phyloP scores from a whole-genome alignment of 2,888 invertebrate genomes.

The Stictocephala bisonia region DNA sequence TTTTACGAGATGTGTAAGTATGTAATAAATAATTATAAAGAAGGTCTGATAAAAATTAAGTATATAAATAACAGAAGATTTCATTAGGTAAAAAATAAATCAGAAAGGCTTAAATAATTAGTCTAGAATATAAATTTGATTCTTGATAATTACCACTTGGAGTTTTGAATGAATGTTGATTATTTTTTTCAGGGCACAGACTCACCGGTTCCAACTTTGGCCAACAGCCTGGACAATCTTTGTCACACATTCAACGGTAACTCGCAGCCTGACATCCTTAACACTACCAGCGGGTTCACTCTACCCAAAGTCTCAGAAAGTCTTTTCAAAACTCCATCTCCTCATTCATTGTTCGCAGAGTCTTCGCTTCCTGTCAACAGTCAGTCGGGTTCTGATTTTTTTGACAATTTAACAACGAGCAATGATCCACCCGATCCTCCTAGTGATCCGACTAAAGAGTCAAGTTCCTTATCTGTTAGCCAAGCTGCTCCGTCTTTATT shows the following conservation, averaged over 20 bases:
- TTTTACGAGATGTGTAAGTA: too few relatives aligned
- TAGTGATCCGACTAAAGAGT: too few relatives aligned
- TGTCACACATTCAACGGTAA: slow-evolving; percentile 3
- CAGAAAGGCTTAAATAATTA: too few relatives aligned
- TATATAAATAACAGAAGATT: too few relatives aligned
- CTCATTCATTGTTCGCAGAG: background rate
- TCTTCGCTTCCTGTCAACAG: background rate
- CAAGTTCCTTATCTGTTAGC: background rate
- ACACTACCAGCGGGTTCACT: background rate
- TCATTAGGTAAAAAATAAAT: too few relatives aligned
- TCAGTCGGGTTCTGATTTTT: slow-evolving; percentile 17
- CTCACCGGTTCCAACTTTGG: slow-evolving; percentile 8
- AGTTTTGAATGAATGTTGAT: too few relatives aligned
- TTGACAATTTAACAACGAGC: background rate
- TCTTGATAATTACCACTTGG: too few relatives aligned
- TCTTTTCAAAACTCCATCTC: background rate
- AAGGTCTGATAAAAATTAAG: too few relatives aligned
- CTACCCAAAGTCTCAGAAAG: background rate
- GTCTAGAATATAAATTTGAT: too few relatives aligned
- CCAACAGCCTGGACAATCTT: background rate
- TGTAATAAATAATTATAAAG: too few relatives aligned
- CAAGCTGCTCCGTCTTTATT: background rate
- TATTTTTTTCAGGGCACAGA: slow-evolving; percentile 22
- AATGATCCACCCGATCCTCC: background rate
- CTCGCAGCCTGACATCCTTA: slow-evolving; percentile 23